Evolutionary conservation across 2,797 vertebrate genomes (phyloP), one percentile per base, ranked within the genome.

Genomic region (Tiaroga cobitis): DNA sequence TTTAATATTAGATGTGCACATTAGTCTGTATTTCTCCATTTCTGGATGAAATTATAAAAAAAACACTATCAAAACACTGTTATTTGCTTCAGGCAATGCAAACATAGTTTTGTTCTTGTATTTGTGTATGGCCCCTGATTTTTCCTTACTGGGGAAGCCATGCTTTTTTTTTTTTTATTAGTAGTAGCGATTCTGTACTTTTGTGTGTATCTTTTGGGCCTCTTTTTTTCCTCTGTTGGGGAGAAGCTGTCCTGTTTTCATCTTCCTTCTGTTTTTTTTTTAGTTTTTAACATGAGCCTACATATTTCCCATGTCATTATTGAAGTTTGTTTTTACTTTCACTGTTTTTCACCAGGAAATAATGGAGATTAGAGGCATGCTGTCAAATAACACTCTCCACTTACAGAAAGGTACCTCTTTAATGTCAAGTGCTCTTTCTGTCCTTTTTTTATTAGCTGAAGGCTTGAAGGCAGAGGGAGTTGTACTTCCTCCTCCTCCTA

Each of bases 401-500:
- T 78, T 61, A 18, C 8, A 41, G 37, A 41, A 61, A 61, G 29
- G 15, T 51, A 54, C 9, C 24, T 56, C 13, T 70, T 81, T 81
- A 56, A 81, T 81, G 24, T 72, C 24, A n/a, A 39, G 70, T 77
- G 77, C 13, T 32, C 4, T 49, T 51, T 78, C 26, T 56, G 39
- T 49, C 29, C 34, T 65, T 72, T 51, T 70, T 10, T 82, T 63
- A 21, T 86, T 88, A 96, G 95, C 87, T 90, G 94, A 92, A 77
- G 70, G 87, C 46, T 93, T 94, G 77, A 95, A 95, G 1, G 89
- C 89, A 1, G 94, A 94, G 7, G 19, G 80, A 84, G 93, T 69
- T 32, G 93, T 63, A 3, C 94, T 96, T 90, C 96, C 96, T 87
- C 88, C 93, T 78, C 94, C 93, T 8, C 93, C 92, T n/a, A 95